Conservation (phyloP, 2,888 invertebrate species). For the Ametastegia equiseti region DNA sequence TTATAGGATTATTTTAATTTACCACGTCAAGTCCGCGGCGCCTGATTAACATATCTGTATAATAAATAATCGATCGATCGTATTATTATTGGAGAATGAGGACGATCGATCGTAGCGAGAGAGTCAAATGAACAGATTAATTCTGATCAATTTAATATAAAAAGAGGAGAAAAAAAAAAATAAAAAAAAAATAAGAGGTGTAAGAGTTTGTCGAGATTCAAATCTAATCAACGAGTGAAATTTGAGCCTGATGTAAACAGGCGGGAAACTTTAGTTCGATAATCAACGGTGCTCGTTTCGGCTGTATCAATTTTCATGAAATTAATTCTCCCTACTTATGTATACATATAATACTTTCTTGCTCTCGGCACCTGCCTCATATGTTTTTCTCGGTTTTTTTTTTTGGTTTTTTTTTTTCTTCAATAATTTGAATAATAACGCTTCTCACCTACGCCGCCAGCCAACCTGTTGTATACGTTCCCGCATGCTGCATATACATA, state of each 20-base stretch:
- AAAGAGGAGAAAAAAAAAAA: background rate
- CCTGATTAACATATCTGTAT: no score
- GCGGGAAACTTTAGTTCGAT: background rate
- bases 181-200: background rate
- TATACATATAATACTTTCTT: background rate
- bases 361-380: background rate
- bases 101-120: background rate
- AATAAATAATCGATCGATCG: no score
- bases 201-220: background rate
- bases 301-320: constrained; percentile 30
- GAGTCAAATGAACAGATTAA: background rate
- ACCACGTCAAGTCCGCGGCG: no score
- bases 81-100: no score
- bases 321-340: background rate
- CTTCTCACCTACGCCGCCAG: constrained; percentile 19
- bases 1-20: no score
- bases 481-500: background rate
- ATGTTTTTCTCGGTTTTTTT: background rate
- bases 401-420: background rate
- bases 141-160: no score
- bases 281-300: background rate
- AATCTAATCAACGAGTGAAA: constrained; percentile 10
- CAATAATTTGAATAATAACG: constrained; percentile 27
- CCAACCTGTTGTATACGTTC: background rate
- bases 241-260: constrained; percentile 19